Conservation (phyloP, 92 coral and sea anemone genomes). For the Parazoanthus darwini region DNA sequence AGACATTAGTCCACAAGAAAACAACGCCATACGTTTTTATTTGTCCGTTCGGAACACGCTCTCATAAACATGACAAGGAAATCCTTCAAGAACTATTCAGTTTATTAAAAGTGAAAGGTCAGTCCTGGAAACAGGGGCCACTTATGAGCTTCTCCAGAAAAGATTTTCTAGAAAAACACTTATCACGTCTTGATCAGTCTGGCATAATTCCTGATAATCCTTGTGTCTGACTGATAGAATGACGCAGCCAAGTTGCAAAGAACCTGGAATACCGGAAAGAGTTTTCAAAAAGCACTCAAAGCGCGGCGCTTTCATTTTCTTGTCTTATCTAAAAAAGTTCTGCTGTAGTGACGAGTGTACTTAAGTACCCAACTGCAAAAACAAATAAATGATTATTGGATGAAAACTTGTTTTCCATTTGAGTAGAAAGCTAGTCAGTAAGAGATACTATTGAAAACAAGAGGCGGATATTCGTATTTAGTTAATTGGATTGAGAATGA, state of each 20-base stretch:
- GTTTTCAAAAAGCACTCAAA: no score
- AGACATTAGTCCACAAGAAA: background rate
- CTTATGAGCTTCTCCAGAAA: background rate
- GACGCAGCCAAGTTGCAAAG: background rate
- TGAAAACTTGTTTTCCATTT: no score
- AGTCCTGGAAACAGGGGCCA: background rate
- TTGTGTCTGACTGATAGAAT: background rate
- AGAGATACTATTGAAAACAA: no score
- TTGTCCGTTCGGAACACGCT: background rate
- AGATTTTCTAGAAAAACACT: conserved; percentile 3
- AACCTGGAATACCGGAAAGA: background rate
- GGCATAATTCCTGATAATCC: background rate
- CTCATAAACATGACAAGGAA: background rate
- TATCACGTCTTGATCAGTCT: conserved; percentile 1
- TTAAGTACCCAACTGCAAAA: no score
- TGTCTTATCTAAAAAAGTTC: background rate
- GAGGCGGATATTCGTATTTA: no score
- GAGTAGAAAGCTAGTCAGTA: no score
- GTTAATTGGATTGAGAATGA: no score
- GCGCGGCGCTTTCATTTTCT: background rate
- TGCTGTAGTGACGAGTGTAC: background rate
- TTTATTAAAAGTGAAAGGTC: background rate
- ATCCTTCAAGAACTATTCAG: background rate
- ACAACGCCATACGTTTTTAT: background rate
- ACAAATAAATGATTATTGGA: no score